Base-by-base conservation (phyloP, 2,888 invertebrate genomes). In the Campaea margaritaria region DNA sequence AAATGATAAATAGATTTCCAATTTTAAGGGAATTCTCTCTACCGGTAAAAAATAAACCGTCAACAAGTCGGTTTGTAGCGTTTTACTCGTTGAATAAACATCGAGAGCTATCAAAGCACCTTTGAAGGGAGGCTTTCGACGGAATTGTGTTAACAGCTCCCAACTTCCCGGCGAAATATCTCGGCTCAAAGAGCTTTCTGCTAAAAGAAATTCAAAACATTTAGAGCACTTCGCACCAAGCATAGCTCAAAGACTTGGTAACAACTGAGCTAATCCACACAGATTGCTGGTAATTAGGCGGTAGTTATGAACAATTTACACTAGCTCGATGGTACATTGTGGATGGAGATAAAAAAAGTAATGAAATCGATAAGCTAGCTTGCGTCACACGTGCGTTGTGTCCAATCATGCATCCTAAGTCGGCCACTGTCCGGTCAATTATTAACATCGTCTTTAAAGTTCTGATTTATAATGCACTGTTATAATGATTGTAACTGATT, bases 361-460 rank as follows among this genome's bases (percentile, higher is more conserved):
- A 86, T 89, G 79, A 86, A 87, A 89, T 89, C 87, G 89, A 90
- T 89, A 87, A 83, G 79, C 76, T 64, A 72, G 71, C 74, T 70
- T 88, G 83, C 90, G 89, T 89, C 89, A 90, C 81, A 70, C 31
- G 31, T 31, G 31, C 31, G 70, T 71, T 65, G 67, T 82, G 81
- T 80, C 86, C 82, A 83, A 83, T 87, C 84, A 85, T 83, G 83
- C 85, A 83, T 83, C 75, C 75, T 53, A 11, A 1, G 50, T 52
- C 44, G 57, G 71, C 67, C 65, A 65, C 31, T 9, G 7, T 7
- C 2, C 31, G 1, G 31, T 31, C 2, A 2, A 21, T 21, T 21
- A 21, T 21, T 21, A 21, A 5, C 3, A 5, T 21, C 21, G 21
- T 21, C 21, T 21, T n/a, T n/a, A n/a, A n/a, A n/a, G 21, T 21